These are phyloP conservation scores for Oceanodroma leucorhoa DNA, from an alignment of 2,797 vertebrate genomes.

Conservation along the genomic window DNA sequence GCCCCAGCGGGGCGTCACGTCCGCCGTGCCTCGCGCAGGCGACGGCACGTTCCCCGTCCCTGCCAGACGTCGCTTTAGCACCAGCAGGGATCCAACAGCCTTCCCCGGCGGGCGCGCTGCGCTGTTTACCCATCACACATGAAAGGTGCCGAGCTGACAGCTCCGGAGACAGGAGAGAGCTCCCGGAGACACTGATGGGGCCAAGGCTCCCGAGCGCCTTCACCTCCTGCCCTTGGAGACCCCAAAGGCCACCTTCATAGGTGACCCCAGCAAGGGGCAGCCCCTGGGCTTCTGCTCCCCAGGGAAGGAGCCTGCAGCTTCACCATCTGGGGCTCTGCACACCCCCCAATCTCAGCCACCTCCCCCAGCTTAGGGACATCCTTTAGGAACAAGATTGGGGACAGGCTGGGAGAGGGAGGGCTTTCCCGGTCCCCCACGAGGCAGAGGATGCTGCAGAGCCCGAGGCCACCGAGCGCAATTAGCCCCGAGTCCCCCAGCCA, in stretches of 20 bases:
- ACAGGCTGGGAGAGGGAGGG: not conserved
- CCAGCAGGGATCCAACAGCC: constrained; percentile 57
- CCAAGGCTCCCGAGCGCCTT: fast-evolving
- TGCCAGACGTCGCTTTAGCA: constrained; percentile 58
- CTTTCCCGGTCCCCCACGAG: not conserved
- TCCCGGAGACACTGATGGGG: not conserved
- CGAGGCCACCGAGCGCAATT: not conserved
- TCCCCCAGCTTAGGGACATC: not conserved
- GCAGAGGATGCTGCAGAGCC: not conserved
- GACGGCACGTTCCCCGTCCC: constrained; percentile 46
- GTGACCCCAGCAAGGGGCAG: not conserved
- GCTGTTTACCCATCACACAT: constrained; percentile 55
- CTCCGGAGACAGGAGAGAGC: not conserved
- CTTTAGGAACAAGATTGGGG: not conserved
- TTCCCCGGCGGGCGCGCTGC: not conserved
- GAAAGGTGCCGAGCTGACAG: constrained; percentile 41
- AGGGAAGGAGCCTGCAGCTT: not conserved
- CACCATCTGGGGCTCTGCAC: not conserved
- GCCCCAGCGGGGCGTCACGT: constrained; percentile 34
- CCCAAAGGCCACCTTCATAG: not conserved
- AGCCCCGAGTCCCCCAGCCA: not conserved
- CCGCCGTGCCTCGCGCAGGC: constrained; percentile 37
- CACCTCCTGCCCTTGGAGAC: not conserved
- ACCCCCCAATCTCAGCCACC: not conserved
- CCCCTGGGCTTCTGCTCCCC: not conserved